Evolutionary conservation across 2,888 invertebrate species (phyloP).

Genomic region (Balanococcus diminutus): DNA sequence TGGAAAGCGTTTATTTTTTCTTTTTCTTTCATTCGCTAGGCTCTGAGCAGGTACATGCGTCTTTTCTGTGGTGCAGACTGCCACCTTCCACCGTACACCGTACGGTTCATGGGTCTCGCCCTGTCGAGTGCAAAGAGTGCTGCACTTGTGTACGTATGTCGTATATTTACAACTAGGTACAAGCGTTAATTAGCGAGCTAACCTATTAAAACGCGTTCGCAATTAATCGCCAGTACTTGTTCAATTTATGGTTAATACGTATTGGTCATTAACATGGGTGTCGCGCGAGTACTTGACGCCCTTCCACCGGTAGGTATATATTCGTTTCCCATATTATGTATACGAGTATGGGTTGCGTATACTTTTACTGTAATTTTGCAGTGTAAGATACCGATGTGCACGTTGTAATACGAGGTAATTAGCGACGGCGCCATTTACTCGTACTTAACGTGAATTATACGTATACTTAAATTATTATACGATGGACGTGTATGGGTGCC

Average conservation of each 20-base stretch:
- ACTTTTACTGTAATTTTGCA: not conserved
- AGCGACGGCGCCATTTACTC: not conserved
- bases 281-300: not conserved
- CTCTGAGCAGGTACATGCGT: not conserved
- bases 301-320: not conserved
- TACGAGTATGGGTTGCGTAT: not conserved
- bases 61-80: not conserved
- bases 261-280: conserved; percentile 25
- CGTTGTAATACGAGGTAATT: conserved; percentile 25
- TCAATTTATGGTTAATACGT: not conserved
- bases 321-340: not conserved
- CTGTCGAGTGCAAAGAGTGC: not conserved
- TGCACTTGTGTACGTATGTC: not conserved
- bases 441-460: not conserved
- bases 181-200: not conserved
- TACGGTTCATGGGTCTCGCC: not conserved
- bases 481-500: too few species aligned
- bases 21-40: not conserved
- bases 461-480: not conserved
- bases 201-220: conserved; percentile 9
- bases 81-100: too few species aligned
- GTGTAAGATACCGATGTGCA: not conserved
- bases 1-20: not conserved
- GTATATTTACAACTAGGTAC: not conserved
- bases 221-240: conserved; percentile 12